Base-by-base conservation (phyloP, 1,140 invertebrate species). In the Sycophaga agraensis region DNA sequence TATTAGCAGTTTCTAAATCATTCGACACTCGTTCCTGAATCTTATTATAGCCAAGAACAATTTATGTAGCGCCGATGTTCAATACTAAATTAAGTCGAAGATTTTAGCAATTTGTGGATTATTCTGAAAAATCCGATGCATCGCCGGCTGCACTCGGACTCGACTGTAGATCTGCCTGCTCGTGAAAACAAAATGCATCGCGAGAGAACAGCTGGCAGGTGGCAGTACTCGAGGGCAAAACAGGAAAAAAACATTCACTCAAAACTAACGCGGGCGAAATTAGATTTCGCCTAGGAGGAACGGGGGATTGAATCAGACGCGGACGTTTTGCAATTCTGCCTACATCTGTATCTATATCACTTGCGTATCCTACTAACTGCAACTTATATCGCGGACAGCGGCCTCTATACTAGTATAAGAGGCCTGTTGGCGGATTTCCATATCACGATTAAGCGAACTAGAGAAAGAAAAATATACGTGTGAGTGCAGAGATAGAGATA, bases 351-450 rank as follows among this genome's bases (percentile, higher is more conserved):
- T 7, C 11, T 28, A 48, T 21, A n/a, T 46, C 43, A 46, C 26
- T 21, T 3, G 46, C 31, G n/a, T 37, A 28, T 12, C 17, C 28
- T 9, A 17, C 45, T 48, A 28, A 22, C n/a, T 34, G 28, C 8
- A 40, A n/a, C n/a, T n/a, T n/a, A n/a, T n/a, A n/a, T n/a, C n/a
- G n/a, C n/a, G n/a, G n/a, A n/a, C 34, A 43, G 31, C 0, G 28
- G 46, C 48, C 58, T 39, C 28, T 45, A 53, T 19, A n/a, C n/a
- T n/a, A n/a, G 53, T 53, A 31, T 35, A 54, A 61, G 55, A 54
- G 45, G 59, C 50, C 26, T 19, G 45, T 37, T 48, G 50, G 55
- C 50, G 55, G 22, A 66, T 63, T 63, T 63, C 50, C 64, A 63
- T 66, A 66, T 66, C 64, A 46, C 59, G 64, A 66, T 66, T 45